Conservation (phyloP, 2,113 vertebrate species). For the Willisornis vidua region DNA sequence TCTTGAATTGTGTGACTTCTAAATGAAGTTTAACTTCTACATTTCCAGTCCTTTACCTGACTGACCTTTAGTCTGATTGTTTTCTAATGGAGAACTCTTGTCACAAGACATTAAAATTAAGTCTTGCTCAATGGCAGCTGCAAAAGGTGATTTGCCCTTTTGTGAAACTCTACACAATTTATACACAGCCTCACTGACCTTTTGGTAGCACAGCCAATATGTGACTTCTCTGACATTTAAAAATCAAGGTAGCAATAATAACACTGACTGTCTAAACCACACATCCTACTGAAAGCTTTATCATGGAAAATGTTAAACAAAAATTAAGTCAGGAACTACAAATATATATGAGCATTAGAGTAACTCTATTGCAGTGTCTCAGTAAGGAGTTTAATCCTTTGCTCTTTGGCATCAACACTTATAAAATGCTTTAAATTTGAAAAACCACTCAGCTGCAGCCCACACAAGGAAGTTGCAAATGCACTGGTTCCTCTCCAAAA, state of each 20-base stretch:
- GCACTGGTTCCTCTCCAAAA: neutral
- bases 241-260: conserved; percentile 46
- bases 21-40: conserved; percentile 10
- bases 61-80: conserved; percentile 32
- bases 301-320: conserved; percentile 36
- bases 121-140: conserved; percentile 35
- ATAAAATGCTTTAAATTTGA: neutral
- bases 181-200: conserved; percentile 40
- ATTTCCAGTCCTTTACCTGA: neutral
- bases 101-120: conserved; percentile 47
- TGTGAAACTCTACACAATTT: conserved; percentile 46
- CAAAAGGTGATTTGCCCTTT: conserved; percentile 60
- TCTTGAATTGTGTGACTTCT: neutral
- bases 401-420: neutral
- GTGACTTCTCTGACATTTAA: conserved; percentile 37
- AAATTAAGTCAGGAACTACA: conserved; percentile 34
- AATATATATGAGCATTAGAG: neutral
- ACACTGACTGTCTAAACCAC: neutral
- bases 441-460: neutral
- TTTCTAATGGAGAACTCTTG: conserved; percentile 42
- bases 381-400: neutral
- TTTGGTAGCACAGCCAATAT: conserved; percentile 37
- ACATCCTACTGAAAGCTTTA: neutral
- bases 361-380: neutral
- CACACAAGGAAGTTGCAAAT: neutral